A percentile compares a stretch with the other conserved stretches of the same genome.
Evolutionary conservation across 35 echinoderm and acorn worm species (phyloP).

Genomic region (Lytechinus pictus): DNA sequence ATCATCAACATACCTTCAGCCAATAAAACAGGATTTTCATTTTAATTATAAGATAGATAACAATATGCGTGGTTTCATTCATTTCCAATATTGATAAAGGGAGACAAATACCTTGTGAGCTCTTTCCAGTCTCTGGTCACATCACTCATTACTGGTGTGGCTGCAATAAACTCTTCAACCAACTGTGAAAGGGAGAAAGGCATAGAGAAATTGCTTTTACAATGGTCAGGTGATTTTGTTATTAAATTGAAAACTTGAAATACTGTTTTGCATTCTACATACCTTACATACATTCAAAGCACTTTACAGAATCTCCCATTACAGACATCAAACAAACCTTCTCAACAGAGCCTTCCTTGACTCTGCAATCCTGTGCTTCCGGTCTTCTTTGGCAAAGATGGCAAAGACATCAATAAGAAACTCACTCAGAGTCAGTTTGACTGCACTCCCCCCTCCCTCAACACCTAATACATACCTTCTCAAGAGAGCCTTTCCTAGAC

Average conservation of each 20-base stretch:
- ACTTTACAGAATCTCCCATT: too few species aligned
- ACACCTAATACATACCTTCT: too few species aligned
- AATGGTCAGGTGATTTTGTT: too few species aligned
- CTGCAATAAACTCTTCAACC: slow-evolving; percentile 82
- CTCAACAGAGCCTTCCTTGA: slow-evolving; percentile 79
- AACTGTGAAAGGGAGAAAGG: slow-evolving; percentile 59
- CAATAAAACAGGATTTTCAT: not conserved
- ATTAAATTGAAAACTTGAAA: too few species aligned
- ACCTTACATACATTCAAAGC: too few species aligned
- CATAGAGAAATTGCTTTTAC: too few species aligned
- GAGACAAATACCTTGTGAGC: slow-evolving; percentile 57
- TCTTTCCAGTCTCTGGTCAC: slow-evolving; percentile 78
- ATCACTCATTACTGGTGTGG: slow-evolving; percentile 81
- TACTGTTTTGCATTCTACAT: too few species aligned
- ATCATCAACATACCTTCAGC: too few species aligned
- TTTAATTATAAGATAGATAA: not conserved
- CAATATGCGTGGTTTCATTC: not conserved
- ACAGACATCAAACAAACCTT: slow-evolving; percentile 63
- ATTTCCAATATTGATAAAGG: not conserved
- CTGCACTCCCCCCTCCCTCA: not conserved
- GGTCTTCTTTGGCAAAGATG: slow-evolving; percentile 82
- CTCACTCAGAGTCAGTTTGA: slow-evolving; percentile 80
- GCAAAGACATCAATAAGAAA: slow-evolving; percentile 95
- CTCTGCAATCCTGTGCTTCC: slow-evolving; percentile 69
- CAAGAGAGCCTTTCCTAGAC: too few species aligned